A percentile compares a stretch with the other conserved stretches of the same genome.
Evolutionary conservation across 1,140 invertebrate genomes (phyloP).

Genomic region (Ephestia elutella): DNA sequence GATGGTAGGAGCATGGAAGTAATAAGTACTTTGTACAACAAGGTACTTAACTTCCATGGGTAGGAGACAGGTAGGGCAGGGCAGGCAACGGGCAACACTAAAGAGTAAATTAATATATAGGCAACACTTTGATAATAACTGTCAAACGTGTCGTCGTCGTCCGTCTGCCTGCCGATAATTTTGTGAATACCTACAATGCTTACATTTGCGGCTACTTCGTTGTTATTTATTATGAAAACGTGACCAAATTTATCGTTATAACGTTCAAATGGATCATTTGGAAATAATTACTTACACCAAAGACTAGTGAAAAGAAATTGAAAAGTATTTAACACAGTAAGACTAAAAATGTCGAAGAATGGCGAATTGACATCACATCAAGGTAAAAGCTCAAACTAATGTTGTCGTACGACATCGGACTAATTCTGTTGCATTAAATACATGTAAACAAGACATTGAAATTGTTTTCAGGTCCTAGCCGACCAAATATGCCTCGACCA

Average conservation of each 20-base stretch:
- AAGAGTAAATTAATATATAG: too few species aligned
- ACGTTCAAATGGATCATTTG: constrained; percentile 42
- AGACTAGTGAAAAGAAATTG: constrained; percentile 38
- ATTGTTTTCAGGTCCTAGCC: constrained; percentile 47
- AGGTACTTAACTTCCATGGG: too few species aligned
- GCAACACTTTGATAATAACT: not conserved
- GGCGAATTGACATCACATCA: constrained; percentile 70
- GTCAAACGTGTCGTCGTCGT: constrained; percentile 2
- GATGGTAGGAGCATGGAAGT: too few species aligned
- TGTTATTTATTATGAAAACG: constrained; percentile 36
- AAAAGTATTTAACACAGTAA: constrained; percentile 23
- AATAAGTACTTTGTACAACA: too few species aligned
- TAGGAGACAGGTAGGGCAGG: too few species aligned
- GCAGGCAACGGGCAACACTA: too few species aligned
- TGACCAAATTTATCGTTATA: constrained; percentile 30
- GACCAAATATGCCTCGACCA: constrained; percentile 56
- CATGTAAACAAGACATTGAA: not conserved
- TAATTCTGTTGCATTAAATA: not conserved
- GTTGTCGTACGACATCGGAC: not conserved
- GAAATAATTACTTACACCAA: constrained; percentile 31
- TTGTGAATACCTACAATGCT: constrained; percentile 35
- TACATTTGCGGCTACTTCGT: constrained; percentile 35
- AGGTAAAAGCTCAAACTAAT: constrained; percentile 43
- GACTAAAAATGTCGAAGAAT: constrained; percentile 69
- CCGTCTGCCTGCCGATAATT: constrained; percentile 11